Evolutionary conservation across 2,888 invertebrate species (phyloP).

Genomic region (Acrocyrtus sp.): DNA sequence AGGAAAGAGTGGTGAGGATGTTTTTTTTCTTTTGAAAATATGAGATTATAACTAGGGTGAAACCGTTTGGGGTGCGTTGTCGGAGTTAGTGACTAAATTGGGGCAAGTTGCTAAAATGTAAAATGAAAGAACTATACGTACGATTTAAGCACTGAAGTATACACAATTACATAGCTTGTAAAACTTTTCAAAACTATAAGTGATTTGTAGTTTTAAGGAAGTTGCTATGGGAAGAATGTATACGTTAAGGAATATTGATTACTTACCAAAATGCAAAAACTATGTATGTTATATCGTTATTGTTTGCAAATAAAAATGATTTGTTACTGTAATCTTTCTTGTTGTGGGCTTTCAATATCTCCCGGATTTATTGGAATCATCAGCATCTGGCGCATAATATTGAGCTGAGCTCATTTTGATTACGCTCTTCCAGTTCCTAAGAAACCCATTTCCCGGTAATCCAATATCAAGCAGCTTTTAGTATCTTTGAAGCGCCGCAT

Average conservation of each 20-base stretch:
- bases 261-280: constrained; percentile 13
- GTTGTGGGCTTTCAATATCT: no score
- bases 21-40: no score
- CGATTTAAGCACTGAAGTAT: not conserved
- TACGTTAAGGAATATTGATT: not conserved
- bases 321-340: constrained; percentile 40
- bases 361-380: no score
- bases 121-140: not conserved
- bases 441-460: no score
- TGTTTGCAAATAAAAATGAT: constrained; percentile 46
- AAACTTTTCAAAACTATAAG: constrained; percentile 3
- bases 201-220: not conserved
- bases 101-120: not conserved
- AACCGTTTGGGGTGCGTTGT: not conserved
- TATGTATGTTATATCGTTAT: constrained; percentile 37
- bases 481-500: no score
- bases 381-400: no score
- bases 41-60: no score
- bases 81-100: not conserved
- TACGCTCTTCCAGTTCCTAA: no score
- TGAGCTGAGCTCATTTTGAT: no score
- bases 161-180: not conserved
- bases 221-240: not conserved
- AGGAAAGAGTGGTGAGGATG: no score
- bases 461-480: no score